These are phyloP conservation scores for Drosophila recens DNA, from an alignment of 2,888 invertebrate genomes.

Conservation along the genomic window DNA sequence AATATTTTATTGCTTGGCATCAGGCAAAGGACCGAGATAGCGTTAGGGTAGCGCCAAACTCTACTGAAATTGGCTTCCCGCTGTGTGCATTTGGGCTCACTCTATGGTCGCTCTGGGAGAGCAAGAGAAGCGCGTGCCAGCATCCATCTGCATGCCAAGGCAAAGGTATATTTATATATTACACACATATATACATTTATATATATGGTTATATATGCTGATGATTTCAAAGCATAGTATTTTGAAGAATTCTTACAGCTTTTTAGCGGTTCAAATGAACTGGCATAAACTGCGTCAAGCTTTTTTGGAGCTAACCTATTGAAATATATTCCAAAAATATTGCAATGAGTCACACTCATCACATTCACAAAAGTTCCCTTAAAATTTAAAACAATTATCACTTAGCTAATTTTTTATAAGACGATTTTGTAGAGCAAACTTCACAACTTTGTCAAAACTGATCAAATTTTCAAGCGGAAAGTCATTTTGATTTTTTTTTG, in stretches of 20 bases:
- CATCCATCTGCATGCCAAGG: constrained; percentile 1
- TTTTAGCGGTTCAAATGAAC: neutral
- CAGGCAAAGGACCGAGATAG: constrained; percentile 11
- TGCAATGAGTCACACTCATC: no score
- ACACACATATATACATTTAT: no score
- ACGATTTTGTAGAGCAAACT: no score
- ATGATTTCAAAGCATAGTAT: constrained; percentile 9
- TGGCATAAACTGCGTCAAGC: neutral
- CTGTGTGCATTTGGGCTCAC: constrained; percentile 50
- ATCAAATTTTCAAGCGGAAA: no score
- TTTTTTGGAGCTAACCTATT: neutral
- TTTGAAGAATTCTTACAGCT: neutral
- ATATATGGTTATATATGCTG: neutral
- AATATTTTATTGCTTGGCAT: constrained; percentile 71
- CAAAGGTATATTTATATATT: constrained; percentile 14
- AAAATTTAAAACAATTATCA: neutral
- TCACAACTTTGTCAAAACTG: no score
- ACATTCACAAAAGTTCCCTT: no score
- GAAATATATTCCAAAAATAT: neutral
- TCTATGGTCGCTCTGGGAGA: constrained; percentile 61
- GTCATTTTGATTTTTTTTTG: no score
- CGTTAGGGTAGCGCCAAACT: neutral
- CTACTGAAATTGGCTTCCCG: constrained; percentile 71
- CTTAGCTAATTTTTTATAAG: neutral
- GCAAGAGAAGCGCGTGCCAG: constrained; percentile 45